Evolutionary conservation across 2,888 invertebrate species (phyloP).

Genomic region (Lobophora halterata): DNA sequence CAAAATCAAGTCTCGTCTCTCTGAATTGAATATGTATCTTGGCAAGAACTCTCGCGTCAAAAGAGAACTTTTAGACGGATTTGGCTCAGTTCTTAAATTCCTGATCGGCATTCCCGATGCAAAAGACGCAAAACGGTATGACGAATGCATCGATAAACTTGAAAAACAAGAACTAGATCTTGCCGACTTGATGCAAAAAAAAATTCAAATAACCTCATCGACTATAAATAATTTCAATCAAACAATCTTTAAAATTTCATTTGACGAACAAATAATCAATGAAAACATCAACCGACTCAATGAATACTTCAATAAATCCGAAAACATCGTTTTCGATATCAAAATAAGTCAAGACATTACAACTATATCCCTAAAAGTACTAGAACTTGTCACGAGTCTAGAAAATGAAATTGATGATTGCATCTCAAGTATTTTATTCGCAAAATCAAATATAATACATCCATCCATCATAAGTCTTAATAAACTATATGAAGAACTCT

Average conservation of each 20-base stretch:
- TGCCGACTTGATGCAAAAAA: constrained; percentile 26
- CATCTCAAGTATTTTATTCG: constrained; percentile 31
- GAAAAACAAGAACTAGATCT: constrained; percentile 34
- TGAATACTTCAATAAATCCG: constrained; percentile 25
- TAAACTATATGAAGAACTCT: constrained; percentile 27
- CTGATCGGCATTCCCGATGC: constrained; percentile 39
- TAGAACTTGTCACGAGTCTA: constrained; percentile 27
- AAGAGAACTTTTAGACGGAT: constrained; percentile 35
- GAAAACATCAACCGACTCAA: constrained; percentile 31
- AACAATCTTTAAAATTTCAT: constrained; percentile 33
- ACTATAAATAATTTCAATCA: constrained; percentile 34
- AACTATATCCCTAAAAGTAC: constrained; percentile 29
- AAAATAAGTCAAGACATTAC: constrained; percentile 33
- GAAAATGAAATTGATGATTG: constrained; percentile 34
- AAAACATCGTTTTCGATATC: constrained; percentile 28
- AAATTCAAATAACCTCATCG: constrained; percentile 36
- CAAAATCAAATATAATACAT: constrained; percentile 33
- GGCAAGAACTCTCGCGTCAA: constrained; percentile 28
- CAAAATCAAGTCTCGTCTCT: constrained; percentile 28
- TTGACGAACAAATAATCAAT: constrained; percentile 31
- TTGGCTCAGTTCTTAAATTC: constrained; percentile 36
- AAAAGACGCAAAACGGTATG: constrained; percentile 33
- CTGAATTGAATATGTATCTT: constrained; percentile 27
- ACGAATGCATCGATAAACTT: constrained; percentile 34
- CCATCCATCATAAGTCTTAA: constrained; percentile 30